Conservation (phyloP, 2,888 invertebrate genomes). For the Fragum whitleyi region DNA sequence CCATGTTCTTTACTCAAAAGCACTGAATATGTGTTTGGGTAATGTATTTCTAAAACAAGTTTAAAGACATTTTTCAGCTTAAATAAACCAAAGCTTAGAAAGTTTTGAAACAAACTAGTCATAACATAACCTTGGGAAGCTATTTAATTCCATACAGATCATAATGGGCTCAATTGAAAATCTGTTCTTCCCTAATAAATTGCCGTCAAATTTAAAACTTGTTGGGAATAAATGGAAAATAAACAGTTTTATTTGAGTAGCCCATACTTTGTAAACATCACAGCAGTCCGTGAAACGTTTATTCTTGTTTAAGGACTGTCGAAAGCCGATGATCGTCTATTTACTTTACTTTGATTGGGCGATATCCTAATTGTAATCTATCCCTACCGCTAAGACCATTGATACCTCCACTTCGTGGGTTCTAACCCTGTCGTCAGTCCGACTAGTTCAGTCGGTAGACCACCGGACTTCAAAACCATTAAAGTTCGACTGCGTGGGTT, state of each 20-base stretch:
- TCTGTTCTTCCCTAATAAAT: constrained; percentile 50
- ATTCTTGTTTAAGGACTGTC: constrained; percentile 63
- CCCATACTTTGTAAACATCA: constrained; percentile 48
- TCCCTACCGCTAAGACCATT: constrained; percentile 27
- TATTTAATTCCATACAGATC: not conserved
- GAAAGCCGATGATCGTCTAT: constrained; percentile 47
- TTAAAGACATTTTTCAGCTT: too few relatives aligned
- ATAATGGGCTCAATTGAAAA: constrained; percentile 21
- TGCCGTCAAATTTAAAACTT: constrained; percentile 38
- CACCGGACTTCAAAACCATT: too few relatives aligned
- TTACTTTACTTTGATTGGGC: constrained; percentile 63
- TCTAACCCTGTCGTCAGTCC: not conserved
- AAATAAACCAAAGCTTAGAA: too few relatives aligned
- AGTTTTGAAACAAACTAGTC: too few relatives aligned
- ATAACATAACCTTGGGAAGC: too few relatives aligned
- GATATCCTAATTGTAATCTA: constrained; percentile 36
- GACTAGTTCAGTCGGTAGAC: too few relatives aligned
- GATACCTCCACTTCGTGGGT: constrained; percentile 23
- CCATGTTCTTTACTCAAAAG: too few relatives aligned
- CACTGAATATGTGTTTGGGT: too few relatives aligned
- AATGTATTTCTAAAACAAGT: too few relatives aligned
- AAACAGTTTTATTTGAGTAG: constrained; percentile 63
- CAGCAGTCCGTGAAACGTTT: constrained; percentile 47
- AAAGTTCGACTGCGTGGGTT: too few relatives aligned
- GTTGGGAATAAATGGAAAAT: constrained; percentile 63